Conservation (phyloP, 2,797 vertebrate genomes). For the Podarcis lilfordi region DNA sequence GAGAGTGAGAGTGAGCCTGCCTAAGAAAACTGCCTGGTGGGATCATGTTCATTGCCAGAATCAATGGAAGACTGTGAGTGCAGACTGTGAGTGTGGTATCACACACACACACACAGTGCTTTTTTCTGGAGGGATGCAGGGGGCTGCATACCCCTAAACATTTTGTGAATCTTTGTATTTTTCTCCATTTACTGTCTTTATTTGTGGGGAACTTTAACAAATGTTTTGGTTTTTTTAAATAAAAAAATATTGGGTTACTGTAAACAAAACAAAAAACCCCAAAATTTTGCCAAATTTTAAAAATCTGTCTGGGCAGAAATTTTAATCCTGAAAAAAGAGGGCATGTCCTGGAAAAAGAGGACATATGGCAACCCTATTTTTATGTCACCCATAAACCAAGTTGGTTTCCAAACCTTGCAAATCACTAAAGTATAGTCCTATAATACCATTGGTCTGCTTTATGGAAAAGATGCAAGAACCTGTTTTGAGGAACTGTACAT, state of each 20-base stretch:
- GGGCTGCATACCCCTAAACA: too few relatives aligned
- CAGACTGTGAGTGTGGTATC: too few relatives aligned
- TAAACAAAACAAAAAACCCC: too few relatives aligned
- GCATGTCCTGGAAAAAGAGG: too few relatives aligned
- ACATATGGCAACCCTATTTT: too few relatives aligned
- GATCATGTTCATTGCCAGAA: constrained; percentile 81
- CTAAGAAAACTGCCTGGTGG: constrained; percentile 87
- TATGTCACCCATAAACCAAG: background rate
- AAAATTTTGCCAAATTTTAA: too few relatives aligned
- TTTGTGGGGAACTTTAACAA: constrained; percentile 48
- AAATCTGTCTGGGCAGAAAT: too few relatives aligned
- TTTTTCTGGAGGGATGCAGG: too few relatives aligned
- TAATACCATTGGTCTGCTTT: background rate
- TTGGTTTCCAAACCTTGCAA: background rate
- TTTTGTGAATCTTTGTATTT: too few relatives aligned
- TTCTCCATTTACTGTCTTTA: constrained; percentile 22
- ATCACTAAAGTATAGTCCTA: background rate
- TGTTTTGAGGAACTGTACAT: background rate
- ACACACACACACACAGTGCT: constrained; percentile 53
- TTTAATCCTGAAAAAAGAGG: too few relatives aligned
- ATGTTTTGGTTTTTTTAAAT: background rate
- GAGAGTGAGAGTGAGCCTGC: constrained; percentile 68
- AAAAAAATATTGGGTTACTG: too few relatives aligned
- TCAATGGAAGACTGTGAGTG: constrained; percentile 85
- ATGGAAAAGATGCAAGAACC: background rate